Evolutionary conservation across 2,113 vertebrate species (phyloP).

Genomic region (Psilopogon haemacephalus): DNA sequence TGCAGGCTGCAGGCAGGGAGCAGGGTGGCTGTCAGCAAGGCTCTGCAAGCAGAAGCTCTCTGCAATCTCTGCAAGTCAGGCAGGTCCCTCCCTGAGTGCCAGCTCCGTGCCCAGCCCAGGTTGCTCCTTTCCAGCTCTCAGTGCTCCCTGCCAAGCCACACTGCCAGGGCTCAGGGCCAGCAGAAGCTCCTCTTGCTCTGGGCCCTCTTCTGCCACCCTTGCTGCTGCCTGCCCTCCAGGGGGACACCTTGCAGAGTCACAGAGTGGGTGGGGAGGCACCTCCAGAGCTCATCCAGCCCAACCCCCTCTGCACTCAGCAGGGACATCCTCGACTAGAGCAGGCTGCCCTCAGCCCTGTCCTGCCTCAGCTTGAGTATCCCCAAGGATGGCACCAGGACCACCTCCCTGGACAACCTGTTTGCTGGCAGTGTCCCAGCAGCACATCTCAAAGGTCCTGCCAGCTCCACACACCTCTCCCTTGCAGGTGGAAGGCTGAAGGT

Average conservation of each 20-base stretch:
- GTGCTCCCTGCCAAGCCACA: background rate
- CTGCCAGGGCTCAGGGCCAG: background rate
- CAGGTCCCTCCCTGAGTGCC: accelerated
- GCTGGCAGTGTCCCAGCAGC: too few species aligned
- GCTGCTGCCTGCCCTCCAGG: background rate
- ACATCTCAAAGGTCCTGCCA: too few species aligned
- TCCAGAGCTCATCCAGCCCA: too few species aligned
- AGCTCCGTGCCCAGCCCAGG: background rate
- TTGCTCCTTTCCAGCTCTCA: accelerated
- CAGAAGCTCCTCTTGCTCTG: background rate
- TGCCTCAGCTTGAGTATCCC: too few species aligned
- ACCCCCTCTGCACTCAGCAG: too few species aligned
- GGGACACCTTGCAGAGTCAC: background rate
- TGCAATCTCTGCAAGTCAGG: background rate
- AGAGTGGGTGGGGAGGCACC: too few species aligned
- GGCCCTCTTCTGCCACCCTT: background rate
- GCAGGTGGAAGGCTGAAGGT: too few species aligned
- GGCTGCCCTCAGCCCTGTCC: too few species aligned
- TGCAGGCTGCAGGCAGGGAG: background rate
- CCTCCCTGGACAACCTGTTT: too few species aligned
- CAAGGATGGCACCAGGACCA: too few species aligned
- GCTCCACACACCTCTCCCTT: too few species aligned
- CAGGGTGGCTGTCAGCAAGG: background rate
- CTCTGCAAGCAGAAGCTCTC: background rate
- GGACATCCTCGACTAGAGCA: too few species aligned